Evolutionary conservation across 2,888 invertebrate genomes (phyloP), one percentile per base, ranked within the genome.

Genomic region (Dorcus parallelipipedus): DNA sequence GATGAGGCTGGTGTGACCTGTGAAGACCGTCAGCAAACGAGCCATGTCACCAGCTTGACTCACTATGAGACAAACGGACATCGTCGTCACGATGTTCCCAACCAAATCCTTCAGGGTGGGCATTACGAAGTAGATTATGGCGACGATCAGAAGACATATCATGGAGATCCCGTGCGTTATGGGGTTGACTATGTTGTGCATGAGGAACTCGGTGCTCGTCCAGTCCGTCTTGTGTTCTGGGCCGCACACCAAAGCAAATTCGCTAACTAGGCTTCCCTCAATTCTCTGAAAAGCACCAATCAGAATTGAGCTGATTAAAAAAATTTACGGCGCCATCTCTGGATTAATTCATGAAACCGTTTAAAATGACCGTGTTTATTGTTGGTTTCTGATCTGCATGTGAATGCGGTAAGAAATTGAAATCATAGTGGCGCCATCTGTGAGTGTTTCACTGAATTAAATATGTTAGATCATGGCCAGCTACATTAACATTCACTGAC

Each of bases 81-180:
- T 88, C 49, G 91, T 92, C 1, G 92, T 91, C 59, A 93, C 85
- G 64, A 93, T 92, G 74, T 93, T 93, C 2, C 93, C 93, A 39
- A 91, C 87, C 51, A 93, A 81, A 79, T 93, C 92, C 72, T 91
- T 80, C 56, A 93, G 78, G 52, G 92, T 91, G 9, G 93, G 92
- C 72, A 93, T 78, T 41, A 93, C 86, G 77, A 93, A 93, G 73
- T 93, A 93, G 61, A 92, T 84, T 48, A 92, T 84, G 4, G 92
- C 89, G 40, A 91, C 86, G 9, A 87, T 74, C 53, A 92, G 76
- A 66, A 88, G 85, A 63, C 90, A 84, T 48, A 86, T 79, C 68
- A 93, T 86, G 9, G 89, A 83, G 52, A 91, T 82, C 0, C 85
- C 85, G 76, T 91, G 91, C 63, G 90, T 89, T 49, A 88, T 79